phyloP scores from a whole-genome alignment of 1,140 invertebrate species.

The Drosophila prosaltans region DNA sequence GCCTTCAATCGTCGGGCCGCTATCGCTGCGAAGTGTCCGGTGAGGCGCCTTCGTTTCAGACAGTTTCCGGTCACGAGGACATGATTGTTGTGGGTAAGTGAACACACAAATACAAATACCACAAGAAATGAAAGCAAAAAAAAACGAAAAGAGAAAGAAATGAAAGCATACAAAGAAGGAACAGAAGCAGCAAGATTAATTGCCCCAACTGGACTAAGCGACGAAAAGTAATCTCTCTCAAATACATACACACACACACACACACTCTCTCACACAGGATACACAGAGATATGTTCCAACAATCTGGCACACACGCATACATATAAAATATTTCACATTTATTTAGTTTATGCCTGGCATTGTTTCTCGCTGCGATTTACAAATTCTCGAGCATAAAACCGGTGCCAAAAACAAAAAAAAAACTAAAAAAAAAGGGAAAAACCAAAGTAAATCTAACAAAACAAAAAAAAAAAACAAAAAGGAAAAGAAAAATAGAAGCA shows the following conservation, averaged over 20 bases:
- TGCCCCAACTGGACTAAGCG: constrained; percentile 69
- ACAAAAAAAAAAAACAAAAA: constrained; percentile 30
- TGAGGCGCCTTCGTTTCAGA: constrained; percentile 90
- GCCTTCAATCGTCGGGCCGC: constrained; percentile 87
- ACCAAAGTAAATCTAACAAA: constrained; percentile 21
- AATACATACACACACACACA: constrained; percentile 14
- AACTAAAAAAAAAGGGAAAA: constrained; percentile 18
- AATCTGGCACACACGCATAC: constrained; percentile 11
- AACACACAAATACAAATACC: constrained; percentile 33
- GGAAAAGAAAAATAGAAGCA: constrained; percentile 29
- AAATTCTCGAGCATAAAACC: constrained; percentile 76
- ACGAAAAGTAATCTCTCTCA: constrained; percentile 75
- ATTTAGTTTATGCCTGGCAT: constrained; percentile 77
- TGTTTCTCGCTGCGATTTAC: constrained; percentile 81
- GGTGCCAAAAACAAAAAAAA: constrained; percentile 57
- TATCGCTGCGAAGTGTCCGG: constrained; percentile 92
- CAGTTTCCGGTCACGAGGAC: constrained; percentile 89
- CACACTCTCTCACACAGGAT: constrained; percentile 19
- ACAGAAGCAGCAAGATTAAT: constrained; percentile 67
- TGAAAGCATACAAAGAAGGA: neutral
- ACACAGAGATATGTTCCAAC: neutral
- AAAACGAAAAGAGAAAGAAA: neutral
- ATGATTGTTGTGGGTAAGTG: constrained; percentile 90
- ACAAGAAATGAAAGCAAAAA: constrained; percentile 1
- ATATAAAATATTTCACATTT: constrained; percentile 78